Conservation (phyloP, 2,797 vertebrate species). For the Bradypodion pumilum region DNA sequence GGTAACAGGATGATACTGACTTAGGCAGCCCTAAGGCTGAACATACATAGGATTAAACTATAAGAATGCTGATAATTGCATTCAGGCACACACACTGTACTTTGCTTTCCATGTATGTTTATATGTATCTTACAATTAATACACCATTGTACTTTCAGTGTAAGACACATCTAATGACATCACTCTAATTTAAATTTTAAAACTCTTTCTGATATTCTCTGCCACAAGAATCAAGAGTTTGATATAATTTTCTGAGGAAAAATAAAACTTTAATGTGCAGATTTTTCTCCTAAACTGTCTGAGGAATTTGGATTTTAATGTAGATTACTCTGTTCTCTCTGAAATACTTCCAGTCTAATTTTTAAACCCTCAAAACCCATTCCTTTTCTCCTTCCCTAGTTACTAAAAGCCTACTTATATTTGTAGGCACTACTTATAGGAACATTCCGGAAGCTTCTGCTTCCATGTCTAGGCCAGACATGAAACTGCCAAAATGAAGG, state of each 20-base stretch:
- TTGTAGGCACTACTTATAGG: constrained; percentile 15
- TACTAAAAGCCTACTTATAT: constrained; percentile 9
- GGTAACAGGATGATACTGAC: too few relatives aligned
- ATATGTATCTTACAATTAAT: background rate
- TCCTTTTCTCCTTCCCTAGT: background rate
- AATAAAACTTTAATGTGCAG: constrained; percentile 17
- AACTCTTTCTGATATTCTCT: background rate
- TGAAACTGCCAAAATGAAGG: too few relatives aligned
- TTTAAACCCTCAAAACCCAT: background rate
- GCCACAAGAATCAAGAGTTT: background rate
- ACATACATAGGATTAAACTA: background rate
- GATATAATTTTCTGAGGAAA: background rate
- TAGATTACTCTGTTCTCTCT: constrained; percentile 21
- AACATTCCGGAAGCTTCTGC: constrained; percentile 1
- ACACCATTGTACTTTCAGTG: background rate
- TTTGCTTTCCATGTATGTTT: background rate
- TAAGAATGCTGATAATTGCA: background rate
- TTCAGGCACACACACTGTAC: background rate
- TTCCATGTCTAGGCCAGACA: too few relatives aligned
- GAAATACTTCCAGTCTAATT: constrained; percentile 14
- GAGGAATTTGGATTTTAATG: constrained; percentile 14
- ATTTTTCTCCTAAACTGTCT: constrained; percentile 9
- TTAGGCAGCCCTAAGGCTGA: background rate
- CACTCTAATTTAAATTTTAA: background rate
- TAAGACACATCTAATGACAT: background rate